Evolutionary conservation across 2,888 invertebrate species (phyloP).

Genomic region (Alcis repandata): DNA sequence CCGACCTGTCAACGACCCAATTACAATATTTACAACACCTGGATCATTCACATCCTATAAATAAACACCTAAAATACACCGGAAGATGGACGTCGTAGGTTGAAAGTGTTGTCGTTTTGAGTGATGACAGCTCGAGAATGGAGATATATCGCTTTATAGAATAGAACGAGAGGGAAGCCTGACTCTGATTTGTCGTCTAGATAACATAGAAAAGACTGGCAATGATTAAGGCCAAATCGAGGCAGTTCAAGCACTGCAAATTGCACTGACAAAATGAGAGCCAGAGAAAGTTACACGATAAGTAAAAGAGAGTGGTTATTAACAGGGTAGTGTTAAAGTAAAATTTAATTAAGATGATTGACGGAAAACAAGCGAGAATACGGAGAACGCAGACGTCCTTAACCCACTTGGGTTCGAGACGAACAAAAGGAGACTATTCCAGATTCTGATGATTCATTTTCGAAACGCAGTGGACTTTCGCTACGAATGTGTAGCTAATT

Average conservation of each 20-base stretch:
- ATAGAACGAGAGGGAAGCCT: conserved; percentile 25
- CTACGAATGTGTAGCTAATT: conserved; percentile 50
- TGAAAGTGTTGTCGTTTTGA: conserved; percentile 49
- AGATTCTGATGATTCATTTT: conserved; percentile 53
- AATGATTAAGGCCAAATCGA: conserved; percentile 25
- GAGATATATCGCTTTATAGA: conserved; percentile 26
- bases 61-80: conserved; percentile 46
- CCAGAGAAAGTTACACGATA: conserved; percentile 39
- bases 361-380: conserved; percentile 50
- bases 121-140: conserved; percentile 47
- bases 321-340: conserved; percentile 38
- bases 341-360: conserved; percentile 52
- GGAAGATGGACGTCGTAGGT: conserved; percentile 39
- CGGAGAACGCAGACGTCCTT: conserved; percentile 49
- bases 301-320: conserved; percentile 40
- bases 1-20: conserved; percentile 64
- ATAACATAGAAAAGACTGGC: conserved; percentile 25
- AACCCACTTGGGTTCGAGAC: conserved; percentile 53
- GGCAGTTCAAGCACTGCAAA: conserved; percentile 23
- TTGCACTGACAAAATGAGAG: conserved; percentile 32
- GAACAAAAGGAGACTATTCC: conserved; percentile 47
- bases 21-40: conserved; percentile 61
- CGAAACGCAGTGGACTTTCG: conserved; percentile 52
- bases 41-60: conserved; percentile 63
- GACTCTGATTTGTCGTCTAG: conserved; percentile 30